Base-by-base conservation (phyloP, 2,888 invertebrate genomes). In the Ligdia adustata region DNA sequence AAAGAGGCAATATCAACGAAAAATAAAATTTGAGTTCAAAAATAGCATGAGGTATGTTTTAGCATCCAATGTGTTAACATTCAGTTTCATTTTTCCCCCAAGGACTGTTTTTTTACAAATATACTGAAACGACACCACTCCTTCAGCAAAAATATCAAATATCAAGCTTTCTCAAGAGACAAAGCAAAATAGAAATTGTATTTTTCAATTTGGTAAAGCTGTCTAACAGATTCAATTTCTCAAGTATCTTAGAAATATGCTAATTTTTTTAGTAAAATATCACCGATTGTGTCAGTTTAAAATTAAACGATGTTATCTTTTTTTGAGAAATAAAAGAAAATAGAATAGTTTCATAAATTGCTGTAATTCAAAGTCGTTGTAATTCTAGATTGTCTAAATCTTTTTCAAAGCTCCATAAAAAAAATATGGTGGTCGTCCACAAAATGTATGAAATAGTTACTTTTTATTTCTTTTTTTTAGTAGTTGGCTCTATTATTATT, bases 201-300 rank as follows among this genome's bases (percentile, higher is more conserved):
- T 33, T 27, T 38, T 32, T 18, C 27, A 32, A 27, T 32, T 32
- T 35, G 4, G 5, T 4, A 62, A 57, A 55, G 18, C 12, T 13
- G 27, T 24, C 16, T 41, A 7, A 27, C 9, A 18, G 12, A 27
- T 18, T 20, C 9, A 6, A 42, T 42, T 14, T 42, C 11, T 9
- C n/a, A n/a, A 28, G 28, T 14, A 20, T 34, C n/a, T 24, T 20
- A 9, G 9, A 16, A 34, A 13, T 9, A 42, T 42, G 13, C 32
- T 11, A 33, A 42, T 28, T n/a, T n/a, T n/a, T n/a, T 6, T 9
- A 33, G 24, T 18, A 6, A 18, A 6, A 4, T 4, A 18, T 18
- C 18, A 18, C n/a, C 1, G 18, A 18, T 18, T 18, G 18, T 18
- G 4, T 18, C 18, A 18, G 18, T 18, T 18, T 6, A 18, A 6